Evolutionary conservation across 2,888 invertebrate genomes (phyloP), one percentile per base, ranked within the genome.

Genomic region (Drosophila imparisetae): DNA sequence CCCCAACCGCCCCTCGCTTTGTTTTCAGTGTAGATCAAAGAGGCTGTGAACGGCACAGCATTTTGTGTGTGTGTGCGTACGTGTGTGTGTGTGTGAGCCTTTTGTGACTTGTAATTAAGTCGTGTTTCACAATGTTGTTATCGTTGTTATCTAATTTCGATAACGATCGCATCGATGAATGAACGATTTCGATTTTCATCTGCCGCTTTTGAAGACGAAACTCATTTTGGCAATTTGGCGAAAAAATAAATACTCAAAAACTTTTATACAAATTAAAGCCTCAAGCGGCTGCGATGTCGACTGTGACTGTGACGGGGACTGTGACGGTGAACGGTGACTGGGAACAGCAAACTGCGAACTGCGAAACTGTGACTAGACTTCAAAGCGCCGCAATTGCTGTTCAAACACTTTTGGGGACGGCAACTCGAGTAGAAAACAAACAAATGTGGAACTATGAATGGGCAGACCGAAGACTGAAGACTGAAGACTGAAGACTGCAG

Each of bases 91-190:
- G 30, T 13, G 7, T 38, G 38, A 60, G 59, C n/a, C 4, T n/a
- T 38, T 27, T 36, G 45, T 57, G 67, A 27, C 36, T 61, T 81
- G 86, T 93, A 92, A 93, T 92, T 92, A 92, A 90, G 89, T 89
- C 92, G 86, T 92, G 93, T 93, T 89, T 92, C 92, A 92, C 93
- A 92, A 70, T 82, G 72, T 82, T 91, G 92, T 90, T 92, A 92
- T 92, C 92, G 72, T 80, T 78, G 80, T 80, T 78, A 78, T 78
- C 78, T 89, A 90, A 92, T 91, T 91, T 88, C 63, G 89, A 67
- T 67, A 69, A 34, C 69, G 45, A 80, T 81, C 78, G 42, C 70
- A 71, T 70, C 57, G 63, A 66, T 70, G 70, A 65, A 68, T 64
- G 69, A 42, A 32, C 60, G 66, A 70, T 32, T 32, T 86, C 63